Conservation (phyloP, 2,797 vertebrate species). For the Rhinogobio ventralis region DNA sequence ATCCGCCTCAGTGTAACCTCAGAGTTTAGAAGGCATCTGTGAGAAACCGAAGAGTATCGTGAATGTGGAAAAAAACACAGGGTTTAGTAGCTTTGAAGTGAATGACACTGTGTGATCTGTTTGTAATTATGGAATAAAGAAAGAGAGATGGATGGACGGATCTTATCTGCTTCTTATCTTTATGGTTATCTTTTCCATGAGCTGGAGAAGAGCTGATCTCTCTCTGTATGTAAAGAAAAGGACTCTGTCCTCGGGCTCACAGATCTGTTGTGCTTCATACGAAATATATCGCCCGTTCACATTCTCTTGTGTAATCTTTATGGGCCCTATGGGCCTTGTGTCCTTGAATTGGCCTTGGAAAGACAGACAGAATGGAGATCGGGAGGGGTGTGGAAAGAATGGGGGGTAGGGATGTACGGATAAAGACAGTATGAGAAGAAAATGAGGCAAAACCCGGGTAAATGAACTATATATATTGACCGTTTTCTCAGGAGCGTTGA, state of each 20-base stretch:
- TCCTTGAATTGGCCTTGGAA: constrained; percentile 51
- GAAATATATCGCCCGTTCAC: constrained; percentile 17
- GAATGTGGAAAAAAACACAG: constrained; percentile 12
- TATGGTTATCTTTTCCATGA: constrained; percentile 39
- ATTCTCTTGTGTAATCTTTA: constrained; percentile 44
- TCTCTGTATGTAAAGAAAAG: constrained; percentile 26
- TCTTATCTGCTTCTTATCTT: constrained; percentile 46
- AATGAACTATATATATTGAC: constrained; percentile 40
- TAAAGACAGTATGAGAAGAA: constrained; percentile 21
- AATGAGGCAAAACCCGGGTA: constrained; percentile 17
- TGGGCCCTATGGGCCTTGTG: constrained; percentile 24
- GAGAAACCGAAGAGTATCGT: constrained; percentile 34
- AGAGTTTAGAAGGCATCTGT: constrained; percentile 42
- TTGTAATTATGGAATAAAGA: constrained; percentile 41
- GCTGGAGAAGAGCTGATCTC: constrained; percentile 27
- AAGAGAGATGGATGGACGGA: constrained; percentile 22
- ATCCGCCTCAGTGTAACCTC: constrained; percentile 36
- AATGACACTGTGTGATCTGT: constrained; percentile 34
- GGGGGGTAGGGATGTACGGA: background rate
- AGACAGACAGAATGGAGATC: constrained; percentile 1
- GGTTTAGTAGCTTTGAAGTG: constrained; percentile 46
- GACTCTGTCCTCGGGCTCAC: constrained; percentile 1
- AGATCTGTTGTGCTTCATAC: constrained; percentile 34
- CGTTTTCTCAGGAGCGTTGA: constrained; percentile 29
- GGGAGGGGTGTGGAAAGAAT: background rate